Evolutionary conservation across 2,888 invertebrate species (phyloP).

Genomic region (Archips crataeganus): DNA sequence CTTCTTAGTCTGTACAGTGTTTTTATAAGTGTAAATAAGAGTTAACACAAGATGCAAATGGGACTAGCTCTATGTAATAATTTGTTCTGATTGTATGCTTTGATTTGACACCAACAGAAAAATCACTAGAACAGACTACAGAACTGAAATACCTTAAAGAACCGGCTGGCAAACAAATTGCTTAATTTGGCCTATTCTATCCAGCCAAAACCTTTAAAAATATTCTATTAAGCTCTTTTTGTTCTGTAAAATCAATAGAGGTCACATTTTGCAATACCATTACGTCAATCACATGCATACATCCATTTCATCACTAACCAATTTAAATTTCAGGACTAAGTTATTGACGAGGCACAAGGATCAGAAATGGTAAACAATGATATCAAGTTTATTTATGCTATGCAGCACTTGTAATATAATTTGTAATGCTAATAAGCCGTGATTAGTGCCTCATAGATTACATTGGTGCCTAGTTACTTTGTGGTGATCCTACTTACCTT

Average conservation of each 20-base stretch:
- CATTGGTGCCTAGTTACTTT: slow-evolving; percentile 13
- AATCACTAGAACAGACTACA: background rate
- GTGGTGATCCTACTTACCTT: background rate
- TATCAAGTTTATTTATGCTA: slow-evolving; percentile 64
- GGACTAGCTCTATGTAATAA: background rate
- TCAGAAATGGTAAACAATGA: slow-evolving; percentile 91
- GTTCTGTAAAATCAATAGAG: background rate
- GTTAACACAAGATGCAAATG: background rate
- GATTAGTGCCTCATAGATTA: slow-evolving; percentile 46
- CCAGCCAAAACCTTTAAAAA: background rate
- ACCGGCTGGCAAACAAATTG: background rate
- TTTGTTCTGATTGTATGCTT: background rate
- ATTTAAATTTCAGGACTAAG: slow-evolving; percentile 93
- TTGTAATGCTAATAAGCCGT: slow-evolving; percentile 59
- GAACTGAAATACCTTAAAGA: background rate
- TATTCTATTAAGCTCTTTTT: slow-evolving; percentile 10
- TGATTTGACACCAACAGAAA: background rate
- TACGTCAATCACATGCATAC: slow-evolving; percentile 58
- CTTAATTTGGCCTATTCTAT: background rate
- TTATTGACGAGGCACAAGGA: slow-evolving; percentile 94
- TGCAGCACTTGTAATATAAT: slow-evolving; percentile 62
- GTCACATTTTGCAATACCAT: slow-evolving; percentile 4
- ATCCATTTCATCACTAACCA: slow-evolving; percentile 82
- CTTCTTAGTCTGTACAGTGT: background rate
- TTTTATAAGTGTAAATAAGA: slow-evolving; percentile 1